phyloP scores from a whole-genome alignment of 2,888 invertebrate genomes.

The Strigamia transsilvanica region DNA sequence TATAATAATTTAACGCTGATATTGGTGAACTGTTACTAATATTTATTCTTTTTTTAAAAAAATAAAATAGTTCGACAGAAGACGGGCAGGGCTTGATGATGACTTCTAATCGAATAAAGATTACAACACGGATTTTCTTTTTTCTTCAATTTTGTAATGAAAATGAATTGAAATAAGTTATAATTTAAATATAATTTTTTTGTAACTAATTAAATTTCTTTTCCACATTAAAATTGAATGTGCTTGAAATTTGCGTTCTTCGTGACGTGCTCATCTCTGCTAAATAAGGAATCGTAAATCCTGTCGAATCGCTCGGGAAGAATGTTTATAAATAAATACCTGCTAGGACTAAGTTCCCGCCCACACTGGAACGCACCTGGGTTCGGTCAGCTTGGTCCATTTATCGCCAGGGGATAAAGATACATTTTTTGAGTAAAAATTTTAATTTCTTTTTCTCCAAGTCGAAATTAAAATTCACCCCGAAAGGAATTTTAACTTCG shows the following conservation, averaged over 20 bases:
- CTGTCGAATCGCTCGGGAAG: neutral
- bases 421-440: neutral
- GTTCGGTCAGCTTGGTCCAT: slow-evolving; percentile 37
- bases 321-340: slow-evolving; percentile 44
- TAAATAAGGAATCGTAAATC: neutral
- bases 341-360: slow-evolving; percentile 18
- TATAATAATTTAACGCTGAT: neutral
- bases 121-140: neutral
- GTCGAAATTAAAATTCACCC: neutral
- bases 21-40: neutral
- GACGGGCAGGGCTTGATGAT: slow-evolving; percentile 4
- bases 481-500: neutral
- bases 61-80: slow-evolving; percentile 39
- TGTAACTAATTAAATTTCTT: too few species aligned
- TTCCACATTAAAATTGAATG: neutral
- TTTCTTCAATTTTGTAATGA: neutral
- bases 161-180: too few species aligned
- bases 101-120: slow-evolving; percentile 5
- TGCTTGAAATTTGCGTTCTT: neutral
- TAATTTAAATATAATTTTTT: too few species aligned
- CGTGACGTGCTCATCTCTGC: neutral
- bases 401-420: slow-evolving; percentile 24
- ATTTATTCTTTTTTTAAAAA: neutral
- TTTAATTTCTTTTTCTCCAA: neutral
- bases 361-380: slow-evolving; percentile 36